These are phyloP conservation scores for Chloroclysta siterata DNA, from an alignment of 2,888 invertebrate genomes.

Conservation along the genomic window DNA sequence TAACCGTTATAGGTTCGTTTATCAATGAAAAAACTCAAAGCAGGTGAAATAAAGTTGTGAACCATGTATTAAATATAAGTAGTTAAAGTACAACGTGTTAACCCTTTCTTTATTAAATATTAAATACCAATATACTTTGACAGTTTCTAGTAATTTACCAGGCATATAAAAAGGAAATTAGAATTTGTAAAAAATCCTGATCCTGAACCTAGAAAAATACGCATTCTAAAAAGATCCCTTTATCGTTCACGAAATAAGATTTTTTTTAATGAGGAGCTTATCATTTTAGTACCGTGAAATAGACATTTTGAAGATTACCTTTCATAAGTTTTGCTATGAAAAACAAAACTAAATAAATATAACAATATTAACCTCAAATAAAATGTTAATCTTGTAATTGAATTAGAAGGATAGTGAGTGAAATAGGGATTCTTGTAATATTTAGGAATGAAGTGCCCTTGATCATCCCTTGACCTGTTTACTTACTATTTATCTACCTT, in stretches of 20 bases:
- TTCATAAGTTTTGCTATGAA: conserved; percentile 50
- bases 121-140: background rate
- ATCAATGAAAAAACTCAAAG: background rate
- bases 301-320: conserved; percentile 61
- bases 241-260: conserved; percentile 18
- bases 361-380: conserved; percentile 73
- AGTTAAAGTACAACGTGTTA: background rate
- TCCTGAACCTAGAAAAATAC: background rate
- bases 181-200: no score
- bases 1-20: background rate
- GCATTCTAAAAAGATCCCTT: conserved; percentile 10
- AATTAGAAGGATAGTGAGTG: conserved; percentile 61
- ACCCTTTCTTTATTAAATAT: background rate
- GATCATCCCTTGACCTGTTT: conserved; percentile 69
- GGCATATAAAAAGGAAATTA: background rate
- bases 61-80: conserved; percentile 2
- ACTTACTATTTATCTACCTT: conserved; percentile 43
- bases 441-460: conserved; percentile 83
- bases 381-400: conserved; percentile 63
- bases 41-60: conserved; percentile 15
- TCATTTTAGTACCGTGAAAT: conserved; percentile 70
- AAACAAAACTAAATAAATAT: conserved; percentile 46
- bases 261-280: conserved; percentile 72
- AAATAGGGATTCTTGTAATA: conserved; percentile 71
- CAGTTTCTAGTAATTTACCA: background rate